Evolutionary conservation across 2,888 invertebrate species (phyloP).

Genomic region (Chalcosyrphus nemorum): DNA sequence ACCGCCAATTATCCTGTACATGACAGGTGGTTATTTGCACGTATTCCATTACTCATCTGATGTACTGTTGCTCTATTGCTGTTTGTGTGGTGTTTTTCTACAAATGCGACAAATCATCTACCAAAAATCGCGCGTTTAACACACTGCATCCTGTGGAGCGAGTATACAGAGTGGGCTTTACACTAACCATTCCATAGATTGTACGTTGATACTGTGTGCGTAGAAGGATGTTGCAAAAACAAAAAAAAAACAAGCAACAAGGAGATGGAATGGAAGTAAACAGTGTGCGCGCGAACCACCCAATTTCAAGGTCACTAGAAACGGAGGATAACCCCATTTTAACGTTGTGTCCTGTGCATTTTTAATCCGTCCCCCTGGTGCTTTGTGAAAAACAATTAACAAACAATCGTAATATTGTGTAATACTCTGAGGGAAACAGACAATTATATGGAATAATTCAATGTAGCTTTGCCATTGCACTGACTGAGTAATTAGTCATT

Average conservation of each 20-base stretch:
- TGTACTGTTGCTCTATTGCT: slow-evolving; percentile 30
- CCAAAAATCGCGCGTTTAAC: slow-evolving; percentile 61
- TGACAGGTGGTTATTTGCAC: slow-evolving; percentile 73
- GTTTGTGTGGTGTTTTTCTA: slow-evolving; percentile 32
- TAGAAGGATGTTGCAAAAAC: slow-evolving; percentile 11
- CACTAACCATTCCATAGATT: too few relatives aligned
- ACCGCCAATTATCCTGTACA: slow-evolving; percentile 72
- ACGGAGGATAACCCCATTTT: slow-evolving; percentile 28
- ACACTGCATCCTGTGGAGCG: slow-evolving; percentile 56
- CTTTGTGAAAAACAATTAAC: slow-evolving; percentile 57
- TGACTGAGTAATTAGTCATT: slow-evolving; percentile 29
- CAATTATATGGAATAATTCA: not conserved
- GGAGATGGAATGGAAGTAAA: slow-evolving; percentile 2
- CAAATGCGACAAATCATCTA: slow-evolving; percentile 70
- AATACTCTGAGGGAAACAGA: slow-evolving; percentile 50
- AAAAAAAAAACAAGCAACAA: not conserved
- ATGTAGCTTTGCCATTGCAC: slow-evolving; percentile 30
- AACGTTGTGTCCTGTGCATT: slow-evolving; percentile 38
- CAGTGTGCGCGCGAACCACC: not conserved
- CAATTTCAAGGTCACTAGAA: slow-evolving; percentile 62
- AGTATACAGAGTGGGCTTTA: slow-evolving; percentile 8
- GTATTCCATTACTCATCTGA: slow-evolving; percentile 72
- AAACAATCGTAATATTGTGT: slow-evolving; percentile 56
- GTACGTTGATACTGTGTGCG: slow-evolving; percentile 16
- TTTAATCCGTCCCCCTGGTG: slow-evolving; percentile 28